Evolutionary conservation across 92 coral and sea anemone genomes (phyloP), one percentile per base, ranked within the genome.

Genomic region (Bergia puertoricense): DNA sequence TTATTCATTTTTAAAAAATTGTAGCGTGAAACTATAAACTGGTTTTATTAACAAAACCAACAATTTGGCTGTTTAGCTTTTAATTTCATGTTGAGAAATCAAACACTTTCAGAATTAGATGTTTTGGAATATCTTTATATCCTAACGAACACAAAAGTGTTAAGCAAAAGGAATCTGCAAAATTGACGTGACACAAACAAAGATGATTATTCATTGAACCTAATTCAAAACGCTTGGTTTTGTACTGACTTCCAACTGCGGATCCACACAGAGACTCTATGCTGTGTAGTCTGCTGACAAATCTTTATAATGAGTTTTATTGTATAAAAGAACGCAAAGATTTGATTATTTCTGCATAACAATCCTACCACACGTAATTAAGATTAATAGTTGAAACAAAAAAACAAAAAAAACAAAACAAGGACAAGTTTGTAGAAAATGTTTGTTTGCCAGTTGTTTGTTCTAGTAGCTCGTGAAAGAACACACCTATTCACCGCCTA

Each of bases 1-100:
- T 71, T 23, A 68, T 83, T 68, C 0, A 83, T 84, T 48, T 84
- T 43, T 36, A 16, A 45, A 1, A 16, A 45, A 1, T 14, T 48
- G 30, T 84, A 13, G 87, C 87, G 87, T 72, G 87, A 82, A 42
- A 82, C n/a, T 13, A 9, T n/a, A 66, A 46, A 72, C 48, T 51
- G 62, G 10, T 84, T 84, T 68, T 8, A 39, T 65, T 22, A 65
- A 42, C 8, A 81, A 81, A 81, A 42, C 38, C 86, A 51, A 79
- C 67, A 68, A 38, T 30, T 41, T 14, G 57, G 23, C 77, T 62
- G 38, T 39, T 40, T 69, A 50, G 65, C 41, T 68, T 36, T 84
- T 69, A 48, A 23, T 18, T 42, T 11, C 41, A 30, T 2, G 59
- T 69, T 23, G 79, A 36, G 42, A 84, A 51, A 45, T 75, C 3